Conservation (phyloP, 2,888 invertebrate species). For the Aproaerema taeniolella region DNA sequence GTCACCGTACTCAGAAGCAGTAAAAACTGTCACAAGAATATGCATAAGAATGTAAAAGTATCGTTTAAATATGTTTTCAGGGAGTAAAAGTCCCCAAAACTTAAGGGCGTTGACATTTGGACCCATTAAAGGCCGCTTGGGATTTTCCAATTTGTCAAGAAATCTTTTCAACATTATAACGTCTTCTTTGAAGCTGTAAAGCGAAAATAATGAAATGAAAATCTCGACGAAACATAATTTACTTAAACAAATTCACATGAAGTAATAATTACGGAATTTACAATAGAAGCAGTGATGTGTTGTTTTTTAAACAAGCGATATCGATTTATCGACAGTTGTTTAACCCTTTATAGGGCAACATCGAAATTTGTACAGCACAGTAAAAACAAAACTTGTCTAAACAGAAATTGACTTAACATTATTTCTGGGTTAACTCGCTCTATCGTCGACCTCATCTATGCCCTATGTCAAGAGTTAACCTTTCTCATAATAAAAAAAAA, state of each 20-base stretch:
- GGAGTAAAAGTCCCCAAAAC: conserved; percentile 62
- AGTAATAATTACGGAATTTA: not conserved
- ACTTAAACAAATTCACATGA: not conserved
- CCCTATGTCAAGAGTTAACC: no score
- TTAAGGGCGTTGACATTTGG: conserved; percentile 53
- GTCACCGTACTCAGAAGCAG: conserved; percentile 51
- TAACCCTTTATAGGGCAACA: no score
- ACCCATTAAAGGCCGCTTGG: conserved; percentile 49
- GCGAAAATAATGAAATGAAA: not conserved
- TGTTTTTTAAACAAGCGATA: no score
- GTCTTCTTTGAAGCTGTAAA: not conserved
- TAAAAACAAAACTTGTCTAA: no score
- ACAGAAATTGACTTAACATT: no score
- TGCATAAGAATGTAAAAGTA: conserved; percentile 48
- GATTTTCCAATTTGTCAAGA: conserved; percentile 48
- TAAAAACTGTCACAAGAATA: conserved; percentile 45
- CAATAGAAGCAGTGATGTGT: not conserved
- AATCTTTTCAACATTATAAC: conserved; percentile 35
- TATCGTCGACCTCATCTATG: no score
- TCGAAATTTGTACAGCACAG: no score
- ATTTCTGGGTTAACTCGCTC: no score
- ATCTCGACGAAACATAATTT: not conserved
- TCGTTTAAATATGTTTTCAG: conserved; percentile 32
- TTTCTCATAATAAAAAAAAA: no score
- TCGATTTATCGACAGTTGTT: no score